Conservation (phyloP, 1,140 invertebrate genomes). For the Arctopsyche grandis region DNA sequence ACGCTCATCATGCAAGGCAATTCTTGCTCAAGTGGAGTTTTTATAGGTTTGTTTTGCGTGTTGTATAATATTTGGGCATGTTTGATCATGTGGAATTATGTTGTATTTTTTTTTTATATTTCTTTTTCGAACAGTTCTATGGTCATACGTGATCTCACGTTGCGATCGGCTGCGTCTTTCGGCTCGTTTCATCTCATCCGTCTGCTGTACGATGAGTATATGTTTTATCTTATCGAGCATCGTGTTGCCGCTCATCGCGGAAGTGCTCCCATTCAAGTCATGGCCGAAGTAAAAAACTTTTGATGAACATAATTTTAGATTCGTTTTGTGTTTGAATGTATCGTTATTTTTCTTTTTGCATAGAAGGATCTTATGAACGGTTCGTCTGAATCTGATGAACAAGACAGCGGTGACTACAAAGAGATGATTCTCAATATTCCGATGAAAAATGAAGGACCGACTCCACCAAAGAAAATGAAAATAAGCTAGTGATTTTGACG, state of each 20-base stretch:
- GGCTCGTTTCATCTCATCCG: constrained; percentile 99
- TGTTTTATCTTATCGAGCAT: constrained; percentile 98
- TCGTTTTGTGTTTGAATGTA: neutral
- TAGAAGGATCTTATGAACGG: constrained; percentile 50
- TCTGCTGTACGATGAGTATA: constrained; percentile 98
- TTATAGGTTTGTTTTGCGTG: constrained; percentile 87
- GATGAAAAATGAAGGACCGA: constrained; percentile 45
- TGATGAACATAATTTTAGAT: too few species aligned
- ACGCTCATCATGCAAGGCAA: constrained; percentile 90
- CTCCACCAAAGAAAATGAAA: constrained; percentile 50
- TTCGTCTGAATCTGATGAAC: constrained; percentile 35
- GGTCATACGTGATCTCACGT: constrained; percentile 94
- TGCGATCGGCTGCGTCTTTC: constrained; percentile 96
- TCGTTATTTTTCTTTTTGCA: neutral
- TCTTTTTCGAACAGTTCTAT: constrained; percentile 79
- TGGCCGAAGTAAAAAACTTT: constrained; percentile 63
- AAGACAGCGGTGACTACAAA: constrained; percentile 4
- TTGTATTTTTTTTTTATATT: constrained; percentile 37
- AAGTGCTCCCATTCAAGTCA: constrained; percentile 94
- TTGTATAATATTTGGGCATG: neutral
- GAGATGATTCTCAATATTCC: constrained; percentile 7
- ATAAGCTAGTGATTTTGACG: constrained; percentile 51
- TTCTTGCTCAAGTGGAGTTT: constrained; percentile 99
- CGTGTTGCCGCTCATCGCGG: constrained; percentile 91
- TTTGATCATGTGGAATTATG: constrained; percentile 10